phyloP scores from a whole-genome alignment of 2,888 invertebrate species.

The Cantharis nigra region DNA sequence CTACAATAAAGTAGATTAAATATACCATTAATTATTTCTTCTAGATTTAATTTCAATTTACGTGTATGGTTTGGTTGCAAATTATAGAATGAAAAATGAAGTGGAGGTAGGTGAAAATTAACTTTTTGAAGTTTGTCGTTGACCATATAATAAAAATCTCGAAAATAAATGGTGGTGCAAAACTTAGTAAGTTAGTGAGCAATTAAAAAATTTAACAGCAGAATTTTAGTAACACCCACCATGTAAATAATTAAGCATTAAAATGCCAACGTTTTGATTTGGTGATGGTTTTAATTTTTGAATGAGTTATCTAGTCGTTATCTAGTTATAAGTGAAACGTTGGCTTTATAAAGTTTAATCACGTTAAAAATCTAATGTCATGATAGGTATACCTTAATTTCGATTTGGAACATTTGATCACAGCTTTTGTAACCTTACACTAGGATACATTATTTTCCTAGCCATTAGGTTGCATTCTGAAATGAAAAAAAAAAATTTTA shows the following conservation, averaged over 20 bases:
- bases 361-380: conserved; percentile 1
- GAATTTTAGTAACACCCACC: conserved; percentile 11
- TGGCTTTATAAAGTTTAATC: neutral
- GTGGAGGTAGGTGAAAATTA: neutral
- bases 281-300: neutral
- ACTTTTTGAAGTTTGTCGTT: neutral
- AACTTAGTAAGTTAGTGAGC: neutral
- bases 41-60: neutral
- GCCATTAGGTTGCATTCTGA: conserved; percentile 47
- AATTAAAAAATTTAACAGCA: neutral
- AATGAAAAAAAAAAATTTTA: conserved; percentile 29
- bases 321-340: neutral
- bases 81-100: too few species aligned
- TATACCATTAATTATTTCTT: neutral
- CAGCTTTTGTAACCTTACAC: conserved; percentile 22
- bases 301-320: neutral
- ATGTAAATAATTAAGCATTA: neutral
- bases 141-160: neutral
- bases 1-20: neutral
- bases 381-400: conserved; percentile 30
- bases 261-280: neutral
- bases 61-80: neutral
- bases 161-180: neutral
- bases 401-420: conserved; percentile 32
- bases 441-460: conserved; percentile 35